Evolutionary conservation across 2,797 vertebrate genomes (phyloP), one percentile per base, ranked within the genome.

Genomic region (Ficedula albicollis): DNA sequence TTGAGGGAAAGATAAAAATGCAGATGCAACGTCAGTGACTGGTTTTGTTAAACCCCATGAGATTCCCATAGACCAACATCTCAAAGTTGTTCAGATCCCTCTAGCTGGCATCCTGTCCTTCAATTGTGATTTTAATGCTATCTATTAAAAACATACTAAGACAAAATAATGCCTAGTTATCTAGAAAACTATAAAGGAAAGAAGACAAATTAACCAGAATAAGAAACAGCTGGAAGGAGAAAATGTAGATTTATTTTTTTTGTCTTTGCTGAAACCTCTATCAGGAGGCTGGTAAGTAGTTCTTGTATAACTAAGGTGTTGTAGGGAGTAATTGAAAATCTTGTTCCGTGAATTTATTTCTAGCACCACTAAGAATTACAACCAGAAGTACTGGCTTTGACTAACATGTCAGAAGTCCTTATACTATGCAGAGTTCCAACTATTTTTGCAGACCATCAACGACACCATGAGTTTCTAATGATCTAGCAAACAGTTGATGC

Each of bases 91-190:
- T 18, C 58, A 27, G 12, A 30, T 23, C 15, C 16, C 25, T 39
- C 25, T 60, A 20, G 29, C 39, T 68, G 25, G 13, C 16, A 76
- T n/a, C 15, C 15, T 32, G 13, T 27, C 13, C 9, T 49, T 56
- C 43, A 49, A 7, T 3, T n/a, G 5, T 44, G 43, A 36, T 52
- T 69, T 87, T 13, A 29, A 43, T 46, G 89, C 36, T 38, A 10
- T 11, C 13, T 52, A 3, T 20, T 62, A 54, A 44, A 44, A 17
- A 75, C 66, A 44, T 4, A 36, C 15, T 49, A 63, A 54, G 11
- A 26, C 1, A 38, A 17, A 63, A 36, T 11, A 6, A 0, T 3
- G 0, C 2, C 4, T 13, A 41, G 7, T 15, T 26, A 22, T 23
- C 10, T 55, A 46, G 23, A 49, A 70, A 84, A 5, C 6, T 8